Conservation (phyloP, 2,797 vertebrate species). For the Aeoliscus strigatus region DNA sequence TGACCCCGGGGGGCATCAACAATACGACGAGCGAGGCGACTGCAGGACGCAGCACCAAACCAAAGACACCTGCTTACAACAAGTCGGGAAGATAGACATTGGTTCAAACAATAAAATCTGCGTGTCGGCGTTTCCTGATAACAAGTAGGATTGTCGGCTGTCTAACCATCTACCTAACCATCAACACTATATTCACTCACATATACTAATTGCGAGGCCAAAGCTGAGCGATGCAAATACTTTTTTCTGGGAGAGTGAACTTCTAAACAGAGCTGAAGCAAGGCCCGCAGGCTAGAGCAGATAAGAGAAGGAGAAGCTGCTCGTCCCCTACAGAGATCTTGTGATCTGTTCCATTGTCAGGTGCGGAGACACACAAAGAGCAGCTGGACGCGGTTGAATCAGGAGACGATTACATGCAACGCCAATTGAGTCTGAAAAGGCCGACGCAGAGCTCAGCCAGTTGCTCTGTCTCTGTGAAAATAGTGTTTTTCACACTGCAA, state of each 20-base stretch:
- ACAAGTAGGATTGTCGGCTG: slow-evolving; percentile 9
- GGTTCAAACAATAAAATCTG: slow-evolving; percentile 3
- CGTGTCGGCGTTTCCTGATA: slow-evolving; percentile 12
- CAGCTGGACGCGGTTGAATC: slow-evolving; percentile 75
- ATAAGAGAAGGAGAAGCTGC: slow-evolving; percentile 59
- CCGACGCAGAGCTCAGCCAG: slow-evolving; percentile 47
- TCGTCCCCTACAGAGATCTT: slow-evolving; percentile 62
- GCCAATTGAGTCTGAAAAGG: slow-evolving; percentile 73
- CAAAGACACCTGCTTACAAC: slow-evolving; percentile 22
- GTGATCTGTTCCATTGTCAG: slow-evolving; percentile 70
- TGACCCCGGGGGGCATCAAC: slow-evolving; percentile 42
- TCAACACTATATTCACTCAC: slow-evolving; percentile 28
- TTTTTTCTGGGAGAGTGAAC: slow-evolving; percentile 66
- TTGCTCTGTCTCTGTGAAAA: slow-evolving; percentile 43
- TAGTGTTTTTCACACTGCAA: slow-evolving; percentile 33
- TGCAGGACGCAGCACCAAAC: slow-evolving; percentile 26
- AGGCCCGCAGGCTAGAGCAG: slow-evolving; percentile 34
- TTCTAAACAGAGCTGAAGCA: slow-evolving; percentile 39
- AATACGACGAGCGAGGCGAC: slow-evolving; percentile 27
- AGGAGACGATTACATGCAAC: slow-evolving; percentile 75
- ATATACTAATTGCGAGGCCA: slow-evolving; percentile 14
- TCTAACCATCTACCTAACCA: slow-evolving; percentile 14
- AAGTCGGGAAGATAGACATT: background rate
- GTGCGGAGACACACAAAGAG: slow-evolving; percentile 65
- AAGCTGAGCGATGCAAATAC: slow-evolving; percentile 47